Percentiles rank a stretch among this genome's conserved stretches.
Conservation (phyloP, 2,113 vertebrate genomes). For the Silurus asotus region DNA sequence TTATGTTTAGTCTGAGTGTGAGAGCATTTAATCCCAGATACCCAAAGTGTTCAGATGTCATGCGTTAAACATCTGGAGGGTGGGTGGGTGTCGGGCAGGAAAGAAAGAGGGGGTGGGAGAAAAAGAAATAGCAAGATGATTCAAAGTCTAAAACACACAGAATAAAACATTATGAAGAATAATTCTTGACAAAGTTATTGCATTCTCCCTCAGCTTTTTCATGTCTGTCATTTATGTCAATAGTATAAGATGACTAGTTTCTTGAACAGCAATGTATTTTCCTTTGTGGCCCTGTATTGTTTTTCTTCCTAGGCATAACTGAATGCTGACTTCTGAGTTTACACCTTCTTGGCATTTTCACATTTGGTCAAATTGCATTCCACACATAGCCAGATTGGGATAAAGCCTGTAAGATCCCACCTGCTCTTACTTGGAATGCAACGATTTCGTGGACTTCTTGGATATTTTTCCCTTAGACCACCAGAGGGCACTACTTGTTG, state of each 20-base stretch:
- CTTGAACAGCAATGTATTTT: not conserved
- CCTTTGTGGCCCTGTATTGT: not conserved
- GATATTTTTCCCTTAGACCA: too few relatives aligned
- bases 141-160: not conserved
- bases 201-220: not conserved
- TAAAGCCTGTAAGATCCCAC: not conserved
- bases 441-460: not conserved
- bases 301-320: not conserved
- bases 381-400: not conserved
- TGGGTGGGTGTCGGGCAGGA: not conserved
- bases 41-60: conserved; percentile 32
- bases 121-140: not conserved
- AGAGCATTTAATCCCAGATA: conserved; percentile 27
- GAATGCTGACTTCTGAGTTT: not conserved
- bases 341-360: not conserved
- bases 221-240: not conserved
- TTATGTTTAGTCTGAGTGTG: conserved; percentile 4
- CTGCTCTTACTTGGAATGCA: not conserved
- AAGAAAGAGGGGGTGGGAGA: not conserved
- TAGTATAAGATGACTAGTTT: not conserved
- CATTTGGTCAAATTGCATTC: not conserved
- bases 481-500: too few relatives aligned
- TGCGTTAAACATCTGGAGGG: conserved; percentile 30
- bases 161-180: not conserved
- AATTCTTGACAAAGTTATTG: not conserved